Evolutionary conservation across 1,140 invertebrate genomes (phyloP), one percentile per base, ranked within the genome.

Genomic region (Dreissena polymorpha): DNA sequence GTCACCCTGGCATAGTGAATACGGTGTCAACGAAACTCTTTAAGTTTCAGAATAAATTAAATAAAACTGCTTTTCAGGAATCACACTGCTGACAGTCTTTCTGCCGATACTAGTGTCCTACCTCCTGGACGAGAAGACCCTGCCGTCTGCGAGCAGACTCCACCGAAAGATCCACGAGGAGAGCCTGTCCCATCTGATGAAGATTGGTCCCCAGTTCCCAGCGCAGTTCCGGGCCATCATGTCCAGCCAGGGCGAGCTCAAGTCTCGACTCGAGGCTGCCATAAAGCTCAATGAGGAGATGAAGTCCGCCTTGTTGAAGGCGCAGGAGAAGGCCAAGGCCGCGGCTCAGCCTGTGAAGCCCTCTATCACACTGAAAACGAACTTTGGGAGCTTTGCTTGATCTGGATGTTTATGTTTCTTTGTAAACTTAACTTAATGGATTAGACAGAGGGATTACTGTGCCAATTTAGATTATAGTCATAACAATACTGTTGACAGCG

Each of bases 291-390:
- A 88, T 71, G 89, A 92, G 29, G 72, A 85, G 1, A 95, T 93
- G 87, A 95, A 83, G 51, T 85, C 86, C 60, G 76, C 78, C 12
- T 82, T 88, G 83, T 86, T 69, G 18, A 88, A 95, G 88, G 93
- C 94, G 79, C 93, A 90, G 72, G 71, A 83, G 63, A 84, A 83
- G 10, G 86, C 90, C 87, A 81, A 90, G 93, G 63, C 90, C 95
- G 88, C 92, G 93, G 55, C 90, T 49, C 94, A 93, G 72, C 95
- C 95, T 88, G 93, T 95, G n/a, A 91, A 91, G 68, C 96, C 97
- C 70, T 96, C 97, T 13, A 99, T 99, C 88, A 97, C 98, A 93
- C 94, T 99, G 65, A 99, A 98, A 94, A 99, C 97, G 21, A 97
- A 98, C 93, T 99, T 99, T 91, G 97, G 97, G 88, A 98, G 99